These are phyloP conservation scores for Galagoides demidoff DNA, from an alignment of 2,797 vertebrate species.

Conservation along the genomic window DNA sequence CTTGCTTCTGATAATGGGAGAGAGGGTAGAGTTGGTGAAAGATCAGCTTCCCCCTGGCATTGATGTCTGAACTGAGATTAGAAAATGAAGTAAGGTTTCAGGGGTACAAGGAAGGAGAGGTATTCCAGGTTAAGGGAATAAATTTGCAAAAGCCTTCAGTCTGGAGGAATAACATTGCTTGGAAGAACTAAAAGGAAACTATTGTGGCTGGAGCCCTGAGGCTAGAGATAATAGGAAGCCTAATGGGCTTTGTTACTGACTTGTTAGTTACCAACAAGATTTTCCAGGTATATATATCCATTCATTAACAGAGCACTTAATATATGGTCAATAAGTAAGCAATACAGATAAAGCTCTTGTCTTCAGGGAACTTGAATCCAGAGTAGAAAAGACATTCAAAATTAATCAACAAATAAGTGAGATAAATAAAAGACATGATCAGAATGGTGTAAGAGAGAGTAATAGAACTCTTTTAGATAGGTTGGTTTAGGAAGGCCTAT, in stretches of 20 bases:
- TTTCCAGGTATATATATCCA: background rate
- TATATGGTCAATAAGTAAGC: background rate
- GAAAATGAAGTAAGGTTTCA: background rate
- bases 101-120: background rate
- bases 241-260: background rate
- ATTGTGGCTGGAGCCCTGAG: background rate
- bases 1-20: background rate
- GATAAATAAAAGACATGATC: background rate
- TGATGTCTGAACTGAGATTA: background rate
- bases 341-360: background rate
- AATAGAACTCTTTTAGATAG: background rate
- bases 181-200: background rate
- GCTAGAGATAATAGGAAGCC: background rate
- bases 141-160: background rate
- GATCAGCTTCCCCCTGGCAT: background rate
- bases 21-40: background rate
- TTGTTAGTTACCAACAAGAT: background rate
- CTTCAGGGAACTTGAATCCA: background rate
- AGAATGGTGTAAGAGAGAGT: background rate
- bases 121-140: background rate
- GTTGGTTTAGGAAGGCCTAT: background rate
- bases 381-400: conserved; percentile 17
- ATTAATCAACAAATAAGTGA: background rate
- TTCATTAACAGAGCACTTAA: background rate
- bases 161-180: background rate